A percentile compares a stretch with the other conserved stretches of the same genome.
phyloP scores from a whole-genome alignment of 2,888 invertebrate species.

The Meganola albula region DNA sequence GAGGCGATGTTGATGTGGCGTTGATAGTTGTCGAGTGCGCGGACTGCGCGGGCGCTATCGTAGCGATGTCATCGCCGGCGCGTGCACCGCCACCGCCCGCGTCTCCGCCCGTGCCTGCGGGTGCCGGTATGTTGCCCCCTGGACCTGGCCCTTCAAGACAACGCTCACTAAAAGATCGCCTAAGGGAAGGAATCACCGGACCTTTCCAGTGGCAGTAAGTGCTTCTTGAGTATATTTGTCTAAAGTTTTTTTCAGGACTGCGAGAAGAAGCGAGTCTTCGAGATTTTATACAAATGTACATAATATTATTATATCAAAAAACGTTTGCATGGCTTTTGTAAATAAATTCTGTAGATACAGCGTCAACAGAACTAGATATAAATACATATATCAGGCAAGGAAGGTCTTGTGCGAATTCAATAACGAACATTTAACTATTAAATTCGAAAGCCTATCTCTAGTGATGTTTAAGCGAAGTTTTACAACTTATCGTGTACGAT shows the following conservation, averaged over 20 bases:
- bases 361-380: too few relatives aligned
- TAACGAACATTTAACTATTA: too few relatives aligned
- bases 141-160: constrained; percentile 82
- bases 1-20: constrained; percentile 42
- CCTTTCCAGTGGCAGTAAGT: constrained; percentile 91
- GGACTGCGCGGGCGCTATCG: constrained; percentile 21
- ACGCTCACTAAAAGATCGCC: constrained; percentile 86
- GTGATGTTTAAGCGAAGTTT: too few relatives aligned
- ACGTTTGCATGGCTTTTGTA: background rate
- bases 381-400: too few relatives aligned
- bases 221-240: constrained; percentile 15
- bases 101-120: constrained; percentile 48
- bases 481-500: too few relatives aligned
- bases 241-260: constrained; percentile 13
- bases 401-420: too few relatives aligned
- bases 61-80: constrained; percentile 62
- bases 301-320: too few relatives aligned
- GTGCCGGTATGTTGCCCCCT: constrained; percentile 65
- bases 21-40: constrained; percentile 40
- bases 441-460: too few relatives aligned
- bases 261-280: constrained; percentile 3
- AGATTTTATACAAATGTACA: too few relatives aligned
- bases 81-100: constrained; percentile 46
- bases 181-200: constrained; percentile 87
- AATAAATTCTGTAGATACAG: too few relatives aligned